These are phyloP conservation scores for Synanthedon andrenaeformis DNA, from an alignment of 2,888 invertebrate species.

Conservation along the genomic window DNA sequence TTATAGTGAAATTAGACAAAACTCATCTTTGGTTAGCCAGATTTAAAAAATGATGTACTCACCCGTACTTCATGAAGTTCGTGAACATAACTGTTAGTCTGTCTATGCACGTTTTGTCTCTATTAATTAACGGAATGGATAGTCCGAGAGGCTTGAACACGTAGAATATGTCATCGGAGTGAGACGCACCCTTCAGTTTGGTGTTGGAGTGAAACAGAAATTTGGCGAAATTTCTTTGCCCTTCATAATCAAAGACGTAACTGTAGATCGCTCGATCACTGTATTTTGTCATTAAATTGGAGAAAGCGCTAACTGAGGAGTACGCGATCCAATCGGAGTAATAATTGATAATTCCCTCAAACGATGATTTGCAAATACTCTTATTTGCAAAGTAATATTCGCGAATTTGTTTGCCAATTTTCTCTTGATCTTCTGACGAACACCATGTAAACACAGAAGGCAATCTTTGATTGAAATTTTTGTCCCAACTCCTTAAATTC, in stretches of 20 bases:
- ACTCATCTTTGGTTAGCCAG: no score
- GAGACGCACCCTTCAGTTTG: constrained; percentile 31
- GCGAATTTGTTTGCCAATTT: constrained; percentile 33
- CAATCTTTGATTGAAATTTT: constrained; percentile 36
- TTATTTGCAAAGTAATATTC: constrained; percentile 37
- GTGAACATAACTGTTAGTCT: constrained; percentile 42
- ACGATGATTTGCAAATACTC: constrained; percentile 19
- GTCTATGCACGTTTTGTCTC: constrained; percentile 37
- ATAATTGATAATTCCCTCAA: constrained; percentile 27
- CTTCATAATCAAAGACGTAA: constrained; percentile 49
- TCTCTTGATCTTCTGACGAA: constrained; percentile 25
- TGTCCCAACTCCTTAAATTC: constrained; percentile 33
- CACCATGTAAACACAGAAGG: constrained; percentile 51
- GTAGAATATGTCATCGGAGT: constrained; percentile 56
- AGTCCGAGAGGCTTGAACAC: constrained; percentile 48
- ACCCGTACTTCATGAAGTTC: constrained; percentile 56
- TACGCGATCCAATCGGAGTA: constrained; percentile 52
- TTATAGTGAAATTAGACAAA: no score
- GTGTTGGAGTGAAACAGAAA: constrained; percentile 21
- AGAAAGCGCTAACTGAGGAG: constrained; percentile 33
- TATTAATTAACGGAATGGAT: constrained; percentile 18
- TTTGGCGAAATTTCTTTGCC: constrained; percentile 44
- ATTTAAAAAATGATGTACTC: constrained; percentile 5
- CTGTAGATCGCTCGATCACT: constrained; percentile 41
- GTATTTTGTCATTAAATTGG: constrained; percentile 28